phyloP scores from a whole-genome alignment of 2,797 vertebrate genomes.

The Melanotaenia boesemani region DNA sequence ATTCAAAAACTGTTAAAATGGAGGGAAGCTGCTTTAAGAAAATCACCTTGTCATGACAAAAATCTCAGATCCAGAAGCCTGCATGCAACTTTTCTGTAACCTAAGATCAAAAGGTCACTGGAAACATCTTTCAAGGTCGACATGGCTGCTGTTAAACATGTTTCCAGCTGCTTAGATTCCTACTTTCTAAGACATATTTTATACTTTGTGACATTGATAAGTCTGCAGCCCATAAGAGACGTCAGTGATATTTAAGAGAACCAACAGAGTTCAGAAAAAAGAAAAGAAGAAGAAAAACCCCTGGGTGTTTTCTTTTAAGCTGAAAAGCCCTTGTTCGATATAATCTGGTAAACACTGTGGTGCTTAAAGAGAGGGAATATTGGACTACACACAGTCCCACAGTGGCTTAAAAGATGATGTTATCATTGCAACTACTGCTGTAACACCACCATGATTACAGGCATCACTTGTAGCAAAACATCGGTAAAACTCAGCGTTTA shows the following conservation, averaged over 20 bases:
- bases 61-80: background rate
- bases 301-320: background rate
- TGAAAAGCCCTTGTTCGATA: background rate
- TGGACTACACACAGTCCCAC: no score
- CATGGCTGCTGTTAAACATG: no score
- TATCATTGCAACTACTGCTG: background rate
- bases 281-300: no score
- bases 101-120: background rate
- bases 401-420: background rate
- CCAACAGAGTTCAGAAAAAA: no score
- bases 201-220: no score
- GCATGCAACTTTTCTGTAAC: background rate
- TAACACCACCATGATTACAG: background rate
- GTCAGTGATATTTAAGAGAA: background rate
- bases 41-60: background rate
- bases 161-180: no score
- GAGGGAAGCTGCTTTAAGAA: no score
- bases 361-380: background rate
- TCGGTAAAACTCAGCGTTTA: no score
- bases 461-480: background rate
- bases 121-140: background rate
- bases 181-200: no score
- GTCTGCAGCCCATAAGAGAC: no score
- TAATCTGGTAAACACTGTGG: background rate
- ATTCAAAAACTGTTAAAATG: no score